Base-by-base conservation (phyloP, 2,113 vertebrate species). In the Noturus placidus region DNA sequence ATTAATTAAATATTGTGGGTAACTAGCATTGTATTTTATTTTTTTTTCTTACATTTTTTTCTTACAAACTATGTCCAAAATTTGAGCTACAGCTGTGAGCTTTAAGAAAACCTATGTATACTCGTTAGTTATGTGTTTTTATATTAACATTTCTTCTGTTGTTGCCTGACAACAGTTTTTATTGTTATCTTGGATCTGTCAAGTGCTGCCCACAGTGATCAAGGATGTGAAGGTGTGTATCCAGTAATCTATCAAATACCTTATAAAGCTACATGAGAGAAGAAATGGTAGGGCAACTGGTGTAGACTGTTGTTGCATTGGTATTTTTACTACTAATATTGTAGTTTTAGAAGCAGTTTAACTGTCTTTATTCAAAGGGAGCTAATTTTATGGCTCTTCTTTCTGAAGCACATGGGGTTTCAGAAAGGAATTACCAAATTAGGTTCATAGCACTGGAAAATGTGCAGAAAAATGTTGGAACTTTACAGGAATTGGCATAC, bases 381-480 rank as follows among this genome's bases (percentile, higher is more conserved):
- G 78, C 1, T 57, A 9, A 30, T 80, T 80, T 80, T 57, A 57
- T 80, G 54, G n/a, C 57, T 80, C 54, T 79, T 79, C n/a, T 57
- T 80, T 57, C n/a, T 80, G 30, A 33, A 35, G n/a, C 52, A 33
- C 52, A 33, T 13, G 30, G 9, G 15, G 52, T 30, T 80, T 54
- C 10, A 22, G 50, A 78, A 52, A 78, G 3, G 54, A 78, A 78
- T 52, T 5, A 54, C 10, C 76, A 54, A 54, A 78, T 78, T 54
- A 54, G 27, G 33, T 80, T 80, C 10, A 79, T 57, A 80, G 77
- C 50, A 80, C n/a, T 57, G 52, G 52, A 80, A 80, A 56, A 80
- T 56, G n/a, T 80, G 52, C 52, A 56, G 52, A 54, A 78, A 78
- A 38, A 10, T 56, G 42, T 52, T 80, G 52, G 50, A 80, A 33